Evolutionary conservation across 1,140 invertebrate species (phyloP), one percentile per base, ranked within the genome.

Genomic region (Pissodes strobi): DNA sequence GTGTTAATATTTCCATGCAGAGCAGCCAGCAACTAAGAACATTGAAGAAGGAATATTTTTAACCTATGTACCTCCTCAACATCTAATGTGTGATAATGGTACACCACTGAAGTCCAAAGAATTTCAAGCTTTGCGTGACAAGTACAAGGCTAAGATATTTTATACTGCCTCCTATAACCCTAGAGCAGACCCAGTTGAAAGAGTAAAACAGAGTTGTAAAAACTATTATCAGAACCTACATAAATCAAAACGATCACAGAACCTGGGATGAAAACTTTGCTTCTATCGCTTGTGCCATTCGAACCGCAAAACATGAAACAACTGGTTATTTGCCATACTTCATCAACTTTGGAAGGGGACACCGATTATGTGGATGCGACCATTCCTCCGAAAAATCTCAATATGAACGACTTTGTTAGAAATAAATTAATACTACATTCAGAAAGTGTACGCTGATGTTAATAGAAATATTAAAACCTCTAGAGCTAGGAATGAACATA

Each of bases 71-170:
- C 46, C 51, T 15, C 67, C 69, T 9, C 41, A 61, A 41, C n/a
- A 45, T 25, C 19, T 69, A n/a, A 66, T 64, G 1, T 53, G 25
- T 0, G 73, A 75, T 38, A 76, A 75, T 46, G 75, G 72, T 1
- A 61, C 67, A 13, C 60, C 67, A 38, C 63, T 69, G 21, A 22
- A 52, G 9, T 49, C 46, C 15, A 63, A 66, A 18, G 38, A 66
- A 19, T 68, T 71, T 46, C 12, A 49, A 3, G 39, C 27, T 6
- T 46, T 73, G 0, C 30, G 49, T 15, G 34, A 63, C 9, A 19
- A 17, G 1, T 68, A 71, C 22, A 57, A 52, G 1, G 34, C 25
- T 10, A 52, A 66, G 19, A 53, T 63, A 1, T 43, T 34, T 19
- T 71, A 56, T 19, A 71, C 65, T 34, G 52, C 62, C 1, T 12